A percentile compares a stretch with the other conserved stretches of the same genome.
These are phyloP conservation scores for Australoheros facetus DNA, from an alignment of 2,797 vertebrate species.

Conservation along the genomic window DNA sequence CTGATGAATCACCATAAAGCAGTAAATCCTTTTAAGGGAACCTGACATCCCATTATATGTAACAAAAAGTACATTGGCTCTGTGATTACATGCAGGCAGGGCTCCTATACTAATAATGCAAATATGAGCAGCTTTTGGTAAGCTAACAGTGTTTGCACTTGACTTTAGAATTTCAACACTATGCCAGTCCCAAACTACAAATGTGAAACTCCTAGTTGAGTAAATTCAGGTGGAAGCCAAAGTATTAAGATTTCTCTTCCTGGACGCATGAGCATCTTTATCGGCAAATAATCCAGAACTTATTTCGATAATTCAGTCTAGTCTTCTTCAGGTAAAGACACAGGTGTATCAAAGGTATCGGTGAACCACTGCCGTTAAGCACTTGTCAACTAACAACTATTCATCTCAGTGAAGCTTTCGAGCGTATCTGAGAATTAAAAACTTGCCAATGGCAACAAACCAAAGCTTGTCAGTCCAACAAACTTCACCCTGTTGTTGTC, in stretches of 20 bases:
- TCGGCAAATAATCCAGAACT: background rate
- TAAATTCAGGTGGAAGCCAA: background rate
- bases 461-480: slow-evolving; percentile 2
- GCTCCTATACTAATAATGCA: background rate
- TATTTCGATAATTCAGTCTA: background rate
- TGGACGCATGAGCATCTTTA: too few relatives aligned
- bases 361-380: background rate
- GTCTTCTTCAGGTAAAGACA: background rate
- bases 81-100: background rate
- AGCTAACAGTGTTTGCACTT: background rate
- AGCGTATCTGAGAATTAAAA: background rate
- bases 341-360: background rate
- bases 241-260: background rate
- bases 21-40: background rate
- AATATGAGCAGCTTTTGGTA: background rate
- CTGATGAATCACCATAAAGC: background rate
- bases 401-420: background rate
- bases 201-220: background rate
- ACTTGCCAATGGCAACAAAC: background rate
- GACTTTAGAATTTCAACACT: background rate
- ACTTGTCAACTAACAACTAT: background rate
- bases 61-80: background rate
- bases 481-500: background rate
- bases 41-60: background rate
- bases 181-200: background rate